Conservation (phyloP, 1,140 invertebrate genomes). For the Meloidogyne floridensis region DNA sequence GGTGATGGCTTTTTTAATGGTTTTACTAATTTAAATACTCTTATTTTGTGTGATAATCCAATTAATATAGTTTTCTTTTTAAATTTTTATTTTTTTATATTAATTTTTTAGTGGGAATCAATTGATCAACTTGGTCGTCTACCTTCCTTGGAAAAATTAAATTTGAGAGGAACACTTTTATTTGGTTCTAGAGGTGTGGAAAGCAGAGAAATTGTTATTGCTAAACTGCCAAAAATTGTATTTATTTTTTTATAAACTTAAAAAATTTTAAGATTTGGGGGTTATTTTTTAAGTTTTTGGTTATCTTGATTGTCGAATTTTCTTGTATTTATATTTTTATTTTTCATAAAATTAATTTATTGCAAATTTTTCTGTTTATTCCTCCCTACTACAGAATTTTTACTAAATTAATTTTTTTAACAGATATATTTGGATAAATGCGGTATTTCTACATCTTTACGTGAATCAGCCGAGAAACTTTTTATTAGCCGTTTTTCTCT, state of each 20-base stretch:
- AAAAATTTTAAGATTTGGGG: background rate
- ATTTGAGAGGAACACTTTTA: constrained; percentile 31
- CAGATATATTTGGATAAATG: constrained; percentile 42
- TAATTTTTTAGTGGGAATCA: constrained; percentile 44
- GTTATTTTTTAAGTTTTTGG: too few relatives aligned
- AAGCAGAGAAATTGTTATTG: constrained; percentile 46
- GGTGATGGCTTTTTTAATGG: background rate
- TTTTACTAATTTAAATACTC: constrained; percentile 34
- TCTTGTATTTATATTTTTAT: too few relatives aligned
- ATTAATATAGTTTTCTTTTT: constrained; percentile 26
- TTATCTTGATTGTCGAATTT: too few relatives aligned
- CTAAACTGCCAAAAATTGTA: constrained; percentile 43
- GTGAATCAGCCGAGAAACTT: constrained; percentile 39
- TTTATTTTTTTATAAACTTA: background rate
- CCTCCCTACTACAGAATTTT: too few relatives aligned
- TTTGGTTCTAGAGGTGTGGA: constrained; percentile 44
- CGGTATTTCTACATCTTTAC: constrained; percentile 35
- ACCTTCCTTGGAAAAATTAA: constrained; percentile 42
- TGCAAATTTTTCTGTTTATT: too few relatives aligned
- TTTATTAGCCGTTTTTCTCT: constrained; percentile 35
- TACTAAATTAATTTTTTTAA: background rate
- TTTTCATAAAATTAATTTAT: too few relatives aligned
- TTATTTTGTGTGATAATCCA: constrained; percentile 45
- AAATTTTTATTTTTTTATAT: background rate
- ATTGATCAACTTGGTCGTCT: constrained; percentile 43